Conservation (phyloP, 2,113 vertebrate genomes). For the Panurus biarmicus region DNA sequence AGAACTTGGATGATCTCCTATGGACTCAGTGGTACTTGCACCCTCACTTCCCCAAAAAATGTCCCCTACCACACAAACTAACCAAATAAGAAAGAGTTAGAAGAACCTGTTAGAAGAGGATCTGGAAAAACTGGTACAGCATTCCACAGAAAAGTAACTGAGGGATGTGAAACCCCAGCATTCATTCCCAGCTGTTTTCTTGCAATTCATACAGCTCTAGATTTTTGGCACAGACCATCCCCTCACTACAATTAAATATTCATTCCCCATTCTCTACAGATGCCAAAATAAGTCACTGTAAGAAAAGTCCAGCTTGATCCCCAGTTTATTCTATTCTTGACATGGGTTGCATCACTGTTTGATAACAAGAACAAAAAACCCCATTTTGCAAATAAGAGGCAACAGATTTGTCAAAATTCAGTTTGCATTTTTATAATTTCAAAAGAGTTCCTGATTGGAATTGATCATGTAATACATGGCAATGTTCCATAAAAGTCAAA, state of each 20-base stretch:
- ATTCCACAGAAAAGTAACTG: neutral
- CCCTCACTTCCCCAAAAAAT: neutral
- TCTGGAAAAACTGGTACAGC: neutral
- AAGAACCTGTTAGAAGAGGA: neutral
- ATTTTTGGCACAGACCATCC: neutral
- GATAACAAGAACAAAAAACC: neutral
- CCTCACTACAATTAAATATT: neutral
- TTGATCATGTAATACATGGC: neutral
- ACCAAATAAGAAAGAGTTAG: neutral
- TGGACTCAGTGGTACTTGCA: neutral
- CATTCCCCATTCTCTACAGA: neutral
- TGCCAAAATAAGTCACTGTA: neutral
- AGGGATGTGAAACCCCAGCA: neutral
- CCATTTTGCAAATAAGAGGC: neutral
- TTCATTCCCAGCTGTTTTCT: neutral
- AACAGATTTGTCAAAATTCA: neutral
- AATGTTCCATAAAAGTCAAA: neutral
- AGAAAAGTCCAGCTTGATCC: neutral
- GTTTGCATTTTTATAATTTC: neutral
- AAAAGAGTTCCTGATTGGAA: neutral
- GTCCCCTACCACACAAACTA: neutral
- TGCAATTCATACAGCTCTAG: neutral
- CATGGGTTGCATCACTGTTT: neutral
- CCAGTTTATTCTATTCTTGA: neutral
- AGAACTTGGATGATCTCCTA: neutral